Evolutionary conservation across 1,140 invertebrate genomes (phyloP).

Genomic region (Onthophagus taurus): DNA sequence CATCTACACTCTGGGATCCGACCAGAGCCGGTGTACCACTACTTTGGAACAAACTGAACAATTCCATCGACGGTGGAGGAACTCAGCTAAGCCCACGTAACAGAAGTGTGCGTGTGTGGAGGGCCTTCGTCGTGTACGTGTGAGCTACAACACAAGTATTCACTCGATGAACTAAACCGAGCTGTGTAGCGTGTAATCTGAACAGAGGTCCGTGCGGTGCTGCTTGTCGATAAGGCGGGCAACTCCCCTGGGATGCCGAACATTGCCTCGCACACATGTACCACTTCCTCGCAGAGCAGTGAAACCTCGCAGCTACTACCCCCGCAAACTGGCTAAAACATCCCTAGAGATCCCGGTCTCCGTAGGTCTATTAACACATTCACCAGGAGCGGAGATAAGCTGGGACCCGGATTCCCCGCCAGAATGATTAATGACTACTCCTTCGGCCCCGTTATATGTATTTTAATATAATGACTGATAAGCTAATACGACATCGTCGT

Average conservation of each 20-base stretch:
- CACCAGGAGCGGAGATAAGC: constrained; percentile 27
- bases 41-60: neutral
- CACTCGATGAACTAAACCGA: constrained; percentile 27
- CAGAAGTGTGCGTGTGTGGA: too few relatives aligned
- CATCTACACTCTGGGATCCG: too few relatives aligned
- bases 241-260: constrained; percentile 27
- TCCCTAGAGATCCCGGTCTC: constrained; percentile 24
- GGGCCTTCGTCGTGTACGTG: too few relatives aligned
- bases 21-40: neutral
- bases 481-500: neutral
- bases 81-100: constrained; percentile 24
- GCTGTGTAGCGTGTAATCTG: constrained; percentile 33
- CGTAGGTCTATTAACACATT: constrained; percentile 29
- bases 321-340: constrained; percentile 7
- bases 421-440: constrained; percentile 27
- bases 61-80: constrained; percentile 13
- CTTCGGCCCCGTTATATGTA: neutral
- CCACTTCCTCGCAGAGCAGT: constrained; percentile 27
- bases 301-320: neutral
- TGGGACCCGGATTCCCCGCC: constrained; percentile 11
- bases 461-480: constrained; percentile 8
- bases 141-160: constrained; percentile 28
- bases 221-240: constrained; percentile 29
- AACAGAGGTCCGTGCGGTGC: constrained; percentile 30
- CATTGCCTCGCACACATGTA: constrained; percentile 31